These are phyloP conservation scores for Ophioderma brevispina DNA, from an alignment of 35 echinoderm and acorn worm genomes.

Conservation along the genomic window DNA sequence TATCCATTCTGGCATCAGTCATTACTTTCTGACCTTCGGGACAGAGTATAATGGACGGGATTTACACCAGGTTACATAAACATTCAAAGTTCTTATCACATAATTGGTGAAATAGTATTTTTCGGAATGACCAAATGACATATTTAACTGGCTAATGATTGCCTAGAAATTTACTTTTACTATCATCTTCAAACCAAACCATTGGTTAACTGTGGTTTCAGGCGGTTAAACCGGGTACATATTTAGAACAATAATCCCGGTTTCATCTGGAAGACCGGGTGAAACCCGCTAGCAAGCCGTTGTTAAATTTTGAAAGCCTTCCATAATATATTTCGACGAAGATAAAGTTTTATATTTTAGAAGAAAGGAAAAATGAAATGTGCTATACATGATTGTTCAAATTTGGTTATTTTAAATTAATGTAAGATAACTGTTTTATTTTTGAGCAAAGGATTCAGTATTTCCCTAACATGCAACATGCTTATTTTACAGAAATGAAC, in stretches of 20 bases:
- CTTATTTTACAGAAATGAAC: background rate
- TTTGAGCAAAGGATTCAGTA: too few relatives aligned
- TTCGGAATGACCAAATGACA: too few relatives aligned
- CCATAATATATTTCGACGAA: background rate
- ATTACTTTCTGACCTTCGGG: slow-evolving; percentile 19
- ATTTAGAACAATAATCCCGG: too few relatives aligned
- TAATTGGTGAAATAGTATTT: too few relatives aligned
- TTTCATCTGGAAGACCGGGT: too few relatives aligned
- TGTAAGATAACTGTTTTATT: background rate
- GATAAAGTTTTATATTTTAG: background rate
- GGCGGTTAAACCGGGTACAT: too few relatives aligned
- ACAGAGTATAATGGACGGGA: background rate
- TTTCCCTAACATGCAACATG: too few relatives aligned
- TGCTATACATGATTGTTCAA: background rate
- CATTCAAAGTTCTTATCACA: background rate
- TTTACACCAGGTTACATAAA: slow-evolving; percentile 16
- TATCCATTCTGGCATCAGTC: slow-evolving; percentile 34
- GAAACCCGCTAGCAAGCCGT: too few relatives aligned
- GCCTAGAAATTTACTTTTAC: too few relatives aligned
- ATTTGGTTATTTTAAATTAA: background rate
- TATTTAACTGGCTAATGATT: too few relatives aligned
- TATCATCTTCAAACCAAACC: too few relatives aligned
- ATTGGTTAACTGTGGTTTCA: too few relatives aligned
- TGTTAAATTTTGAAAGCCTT: background rate
- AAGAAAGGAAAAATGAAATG: background rate